These are phyloP conservation scores for Paramisgurnus dabryanus DNA, from an alignment of 2,113 vertebrate species.

Conservation along the genomic window DNA sequence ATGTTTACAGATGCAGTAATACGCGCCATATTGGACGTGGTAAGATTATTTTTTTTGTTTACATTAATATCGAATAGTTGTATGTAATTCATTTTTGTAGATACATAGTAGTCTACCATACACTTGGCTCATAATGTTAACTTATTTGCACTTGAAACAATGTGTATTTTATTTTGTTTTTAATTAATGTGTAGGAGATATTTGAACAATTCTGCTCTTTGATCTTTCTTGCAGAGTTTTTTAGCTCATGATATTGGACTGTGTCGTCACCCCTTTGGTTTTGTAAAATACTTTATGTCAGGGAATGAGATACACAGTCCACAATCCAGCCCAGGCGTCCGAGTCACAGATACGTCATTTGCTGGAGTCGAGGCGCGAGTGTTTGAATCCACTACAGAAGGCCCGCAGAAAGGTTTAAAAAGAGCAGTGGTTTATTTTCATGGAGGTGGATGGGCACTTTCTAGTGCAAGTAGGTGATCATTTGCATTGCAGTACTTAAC, in stretches of 20 bases:
- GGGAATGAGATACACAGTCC: constrained; percentile 78
- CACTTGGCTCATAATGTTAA: no score
- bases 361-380: constrained; percentile 84
- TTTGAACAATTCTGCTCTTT: background rate
- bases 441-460: constrained; percentile 92
- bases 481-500: background rate
- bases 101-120: background rate
- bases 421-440: constrained; percentile 88
- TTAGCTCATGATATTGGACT: constrained; percentile 82
- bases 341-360: constrained; percentile 80
- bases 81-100: background rate
- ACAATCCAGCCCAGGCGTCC: constrained; percentile 71
- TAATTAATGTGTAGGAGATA: background rate
- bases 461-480: constrained; percentile 83
- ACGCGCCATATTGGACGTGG: constrained; percentile 80
- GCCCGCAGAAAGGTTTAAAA: constrained; percentile 65
- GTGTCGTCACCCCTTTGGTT: constrained; percentile 80
- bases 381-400: constrained; percentile 74
- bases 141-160: no score
- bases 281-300: constrained; percentile 78
- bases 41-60: constrained; percentile 63
- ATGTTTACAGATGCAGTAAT: constrained; percentile 89
- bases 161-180: no score
- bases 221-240: constrained; percentile 74
- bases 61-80: background rate